These are phyloP conservation scores for Microplitis mediator DNA, from an alignment of 1,140 invertebrate genomes.

Conservation along the genomic window DNA sequence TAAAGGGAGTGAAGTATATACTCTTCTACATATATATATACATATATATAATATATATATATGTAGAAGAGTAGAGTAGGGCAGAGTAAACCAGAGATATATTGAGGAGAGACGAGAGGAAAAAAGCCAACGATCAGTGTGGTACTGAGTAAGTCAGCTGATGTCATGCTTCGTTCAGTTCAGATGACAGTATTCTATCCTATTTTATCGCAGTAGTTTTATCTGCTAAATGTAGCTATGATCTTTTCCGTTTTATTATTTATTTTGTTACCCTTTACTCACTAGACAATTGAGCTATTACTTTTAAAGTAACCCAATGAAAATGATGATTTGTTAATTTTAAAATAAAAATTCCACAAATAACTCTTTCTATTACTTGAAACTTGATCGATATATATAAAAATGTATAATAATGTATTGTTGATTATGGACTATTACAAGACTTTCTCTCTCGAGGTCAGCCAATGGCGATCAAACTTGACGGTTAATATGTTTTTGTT, in stretches of 20 bases:
- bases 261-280: not conserved
- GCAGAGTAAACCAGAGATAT: not conserved
- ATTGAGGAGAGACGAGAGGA: conserved; percentile 27
- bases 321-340: too few species aligned
- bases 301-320: too few species aligned
- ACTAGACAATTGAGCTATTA: not conserved
- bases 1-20: not conserved
- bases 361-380: too few species aligned
- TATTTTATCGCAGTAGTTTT: conserved; percentile 6
- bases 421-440: not conserved
- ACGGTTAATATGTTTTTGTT: not conserved
- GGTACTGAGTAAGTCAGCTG: conserved; percentile 48
- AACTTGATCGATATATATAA: too few species aligned
- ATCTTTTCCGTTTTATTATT: conserved; percentile 29
- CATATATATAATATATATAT: too few species aligned
- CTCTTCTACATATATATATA: too few species aligned
- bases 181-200: conserved; percentile 3
- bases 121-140: conserved; percentile 25
- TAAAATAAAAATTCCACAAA: too few species aligned
- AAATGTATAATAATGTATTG: not conserved
- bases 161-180: conserved; percentile 44
- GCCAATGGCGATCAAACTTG: not conserved
- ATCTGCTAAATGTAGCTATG: conserved; percentile 48
- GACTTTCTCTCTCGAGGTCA: not conserved
- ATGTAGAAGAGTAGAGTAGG: too few species aligned